A percentile compares a stretch with the other conserved stretches of the same genome.
Conservation (phyloP, 2,888 invertebrate species). For the Lycia hirtaria region DNA sequence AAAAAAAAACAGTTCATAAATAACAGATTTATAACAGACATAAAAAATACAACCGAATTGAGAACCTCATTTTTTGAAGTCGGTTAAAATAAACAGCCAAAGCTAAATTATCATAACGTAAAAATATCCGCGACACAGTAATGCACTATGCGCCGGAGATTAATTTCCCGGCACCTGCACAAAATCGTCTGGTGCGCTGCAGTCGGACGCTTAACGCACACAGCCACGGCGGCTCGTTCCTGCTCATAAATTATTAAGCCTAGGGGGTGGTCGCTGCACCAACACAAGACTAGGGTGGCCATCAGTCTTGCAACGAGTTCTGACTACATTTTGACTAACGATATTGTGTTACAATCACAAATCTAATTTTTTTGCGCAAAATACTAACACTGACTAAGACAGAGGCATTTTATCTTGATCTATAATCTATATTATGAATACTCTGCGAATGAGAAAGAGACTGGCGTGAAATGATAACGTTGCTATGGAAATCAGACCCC, state of each 20-base stretch:
- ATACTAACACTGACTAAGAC: too few species aligned
- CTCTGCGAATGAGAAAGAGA: too few species aligned
- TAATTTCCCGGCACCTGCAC: constrained; percentile 19
- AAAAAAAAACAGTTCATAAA: too few species aligned
- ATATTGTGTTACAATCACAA: background rate
- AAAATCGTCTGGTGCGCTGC: constrained; percentile 8
- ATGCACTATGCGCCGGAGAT: constrained; percentile 7
- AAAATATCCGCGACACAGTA: background rate
- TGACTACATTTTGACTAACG: background rate
- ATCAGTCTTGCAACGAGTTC: background rate
- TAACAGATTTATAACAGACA: background rate
- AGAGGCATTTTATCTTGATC: too few species aligned
- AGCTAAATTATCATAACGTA: background rate
- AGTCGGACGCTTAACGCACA: constrained; percentile 15
- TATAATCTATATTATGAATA: too few species aligned
- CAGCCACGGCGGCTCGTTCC: constrained; percentile 1
- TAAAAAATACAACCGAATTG: background rate
- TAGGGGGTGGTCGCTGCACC: constrained; percentile 17
- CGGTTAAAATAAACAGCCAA: background rate
- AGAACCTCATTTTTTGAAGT: too few species aligned
- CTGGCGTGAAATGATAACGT: too few species aligned
- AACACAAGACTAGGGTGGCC: constrained; percentile 5
- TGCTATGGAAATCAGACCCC: too few species aligned
- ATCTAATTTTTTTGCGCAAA: background rate
- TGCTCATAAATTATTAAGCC: constrained; percentile 24